Conservation (phyloP, 92 coral and sea anemone genomes). For the Umimayanthus kanabou region DNA sequence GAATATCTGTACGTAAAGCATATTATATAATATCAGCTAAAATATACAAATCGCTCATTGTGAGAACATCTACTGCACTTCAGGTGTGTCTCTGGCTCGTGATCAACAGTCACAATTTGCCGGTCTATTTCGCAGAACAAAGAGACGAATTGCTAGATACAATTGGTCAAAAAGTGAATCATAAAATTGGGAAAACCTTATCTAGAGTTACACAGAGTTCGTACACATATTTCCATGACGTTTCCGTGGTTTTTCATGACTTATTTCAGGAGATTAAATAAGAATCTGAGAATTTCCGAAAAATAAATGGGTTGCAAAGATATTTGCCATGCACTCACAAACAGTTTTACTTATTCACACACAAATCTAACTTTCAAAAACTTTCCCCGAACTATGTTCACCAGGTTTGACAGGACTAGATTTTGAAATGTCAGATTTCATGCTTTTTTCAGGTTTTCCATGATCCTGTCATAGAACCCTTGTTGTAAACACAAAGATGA, state of each 20-base stretch:
- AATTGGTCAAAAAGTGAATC: too few species aligned
- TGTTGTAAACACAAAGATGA: not conserved
- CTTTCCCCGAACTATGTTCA: not conserved
- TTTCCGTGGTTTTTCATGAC: too few species aligned
- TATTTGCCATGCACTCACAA: not conserved
- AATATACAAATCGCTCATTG: not conserved
- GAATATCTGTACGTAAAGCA: constrained; percentile 69
- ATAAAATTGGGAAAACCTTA: too few species aligned
- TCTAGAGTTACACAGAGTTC: too few species aligned
- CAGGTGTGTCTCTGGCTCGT: not conserved
- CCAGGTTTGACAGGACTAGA: not conserved
- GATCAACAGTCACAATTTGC: not conserved
- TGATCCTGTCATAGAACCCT: too few species aligned
- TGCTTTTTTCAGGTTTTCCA: too few species aligned
- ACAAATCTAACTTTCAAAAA: not conserved
- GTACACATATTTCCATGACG: too few species aligned
- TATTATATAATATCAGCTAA: not conserved
- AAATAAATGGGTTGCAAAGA: too few species aligned
- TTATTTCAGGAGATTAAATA: too few species aligned
- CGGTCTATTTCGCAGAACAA: not conserved
- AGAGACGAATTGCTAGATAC: too few species aligned
- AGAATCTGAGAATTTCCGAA: not conserved
- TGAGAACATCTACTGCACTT: not conserved
- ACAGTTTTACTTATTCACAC: not conserved
- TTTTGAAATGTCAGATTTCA: not conserved